Evolutionary conservation across 2,113 vertebrate genomes (phyloP).

Genomic region (Rhinolophus sinicus): DNA sequence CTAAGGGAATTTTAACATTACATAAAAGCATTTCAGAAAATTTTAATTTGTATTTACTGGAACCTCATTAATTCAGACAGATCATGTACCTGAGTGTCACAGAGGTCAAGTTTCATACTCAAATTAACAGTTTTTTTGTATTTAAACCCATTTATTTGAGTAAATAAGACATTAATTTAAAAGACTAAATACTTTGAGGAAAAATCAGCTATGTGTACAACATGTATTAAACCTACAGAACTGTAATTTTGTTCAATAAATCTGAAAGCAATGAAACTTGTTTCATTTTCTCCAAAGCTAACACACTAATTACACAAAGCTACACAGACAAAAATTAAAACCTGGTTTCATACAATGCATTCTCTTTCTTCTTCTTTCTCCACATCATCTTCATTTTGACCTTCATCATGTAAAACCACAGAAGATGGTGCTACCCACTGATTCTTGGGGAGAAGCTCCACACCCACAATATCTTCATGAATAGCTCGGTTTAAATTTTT

Average conservation of each 20-base stretch:
- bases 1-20: background rate
- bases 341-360: slow-evolving; percentile 81
- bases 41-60: slow-evolving; percentile 45
- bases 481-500: slow-evolving; percentile 95
- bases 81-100: background rate
- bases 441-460: slow-evolving; percentile 90
- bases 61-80: slow-evolving; percentile 33
- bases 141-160: background rate
- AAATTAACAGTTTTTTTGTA: background rate
- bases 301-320: background rate
- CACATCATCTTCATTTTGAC: slow-evolving; percentile 87
- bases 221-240: background rate
- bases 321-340: background rate
- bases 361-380: slow-evolving; percentile 91
- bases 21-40: slow-evolving; percentile 32
- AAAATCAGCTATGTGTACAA: background rate
- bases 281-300: background rate
- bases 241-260: background rate
- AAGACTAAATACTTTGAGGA: background rate
- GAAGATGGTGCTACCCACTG: slow-evolving; percentile 94
- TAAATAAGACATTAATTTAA: slow-evolving; percentile 43
- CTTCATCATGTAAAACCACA: slow-evolving; percentile 95
- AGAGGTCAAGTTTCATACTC: background rate
- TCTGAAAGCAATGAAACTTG: background rate
- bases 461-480: slow-evolving; percentile 95